Conservation (phyloP, 2,113 vertebrate genomes). For the Prunella himalayana region DNA sequence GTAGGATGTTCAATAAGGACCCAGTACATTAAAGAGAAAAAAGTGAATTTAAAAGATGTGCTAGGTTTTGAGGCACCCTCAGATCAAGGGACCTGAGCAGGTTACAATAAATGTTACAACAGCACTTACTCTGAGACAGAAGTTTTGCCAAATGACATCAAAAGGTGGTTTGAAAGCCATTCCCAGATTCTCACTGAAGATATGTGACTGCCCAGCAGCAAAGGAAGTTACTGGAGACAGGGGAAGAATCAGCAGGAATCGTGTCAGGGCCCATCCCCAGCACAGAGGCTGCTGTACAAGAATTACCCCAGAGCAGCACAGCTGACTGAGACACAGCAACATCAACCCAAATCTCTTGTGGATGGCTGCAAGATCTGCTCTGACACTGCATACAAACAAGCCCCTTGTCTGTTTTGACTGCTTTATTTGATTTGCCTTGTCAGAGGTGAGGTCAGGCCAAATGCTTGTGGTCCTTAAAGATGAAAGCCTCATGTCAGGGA, state of each 20-base stretch:
- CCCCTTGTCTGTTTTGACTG: neutral
- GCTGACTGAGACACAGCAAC: neutral
- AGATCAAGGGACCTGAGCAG: neutral
- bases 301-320: neutral
- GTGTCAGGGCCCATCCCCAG: neutral
- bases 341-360: neutral
- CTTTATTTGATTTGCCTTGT: neutral
- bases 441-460: neutral
- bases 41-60: neutral
- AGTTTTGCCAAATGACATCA: neutral
- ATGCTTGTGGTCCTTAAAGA: neutral
- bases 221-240: neutral
- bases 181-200: neutral
- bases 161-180: neutral
- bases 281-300: neutral
- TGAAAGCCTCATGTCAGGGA: neutral
- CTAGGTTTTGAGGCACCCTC: accelerated
- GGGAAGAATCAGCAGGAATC: neutral
- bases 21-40: accelerated
- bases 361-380: neutral
- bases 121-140: neutral
- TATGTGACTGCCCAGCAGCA: accelerated
- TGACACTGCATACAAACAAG: neutral
- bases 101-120: neutral
- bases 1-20: neutral